Percentiles rank a stretch among this genome's conserved stretches.
Evolutionary conservation across 2,888 invertebrate genomes (phyloP).

Genomic region (Cephus nigrinus): DNA sequence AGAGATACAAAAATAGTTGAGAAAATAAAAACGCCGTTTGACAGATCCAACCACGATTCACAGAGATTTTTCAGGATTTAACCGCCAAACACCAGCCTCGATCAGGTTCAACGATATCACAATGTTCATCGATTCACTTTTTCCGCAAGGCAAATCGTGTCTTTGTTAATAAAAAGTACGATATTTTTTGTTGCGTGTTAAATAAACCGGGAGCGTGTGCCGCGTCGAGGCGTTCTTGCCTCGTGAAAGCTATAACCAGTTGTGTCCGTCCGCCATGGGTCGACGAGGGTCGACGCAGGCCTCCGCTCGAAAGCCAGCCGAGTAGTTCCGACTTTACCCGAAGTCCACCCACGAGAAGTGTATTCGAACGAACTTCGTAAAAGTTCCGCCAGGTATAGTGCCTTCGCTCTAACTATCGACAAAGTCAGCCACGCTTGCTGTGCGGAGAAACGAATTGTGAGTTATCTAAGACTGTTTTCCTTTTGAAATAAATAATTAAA

Average conservation of each 20-base stretch:
- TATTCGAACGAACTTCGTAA: slow-evolving; percentile 20
- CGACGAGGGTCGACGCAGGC: slow-evolving; percentile 53
- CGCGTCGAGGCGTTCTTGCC: slow-evolving; percentile 44
- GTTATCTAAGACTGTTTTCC: not conserved
- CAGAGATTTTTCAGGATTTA: not conserved
- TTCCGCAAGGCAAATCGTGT: not conserved
- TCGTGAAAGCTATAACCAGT: slow-evolving; percentile 60
- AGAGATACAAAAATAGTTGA: not conserved
- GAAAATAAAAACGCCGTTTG: not conserved
- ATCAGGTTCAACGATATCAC: not conserved
- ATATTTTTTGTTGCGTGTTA: slow-evolving; percentile 1
- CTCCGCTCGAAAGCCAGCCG: slow-evolving; percentile 43
- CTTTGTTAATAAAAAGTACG: not conserved
- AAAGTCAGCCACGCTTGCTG: not conserved
- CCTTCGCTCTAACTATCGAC: not conserved
- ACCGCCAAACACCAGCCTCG: not conserved
- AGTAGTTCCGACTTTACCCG: slow-evolving; percentile 28
- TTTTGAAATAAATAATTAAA: not conserved
- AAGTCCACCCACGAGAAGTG: slow-evolving; percentile 43
- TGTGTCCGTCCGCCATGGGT: slow-evolving; percentile 60
- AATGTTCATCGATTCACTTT: not conserved
- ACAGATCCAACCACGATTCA: not conserved
- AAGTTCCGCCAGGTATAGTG: not conserved
- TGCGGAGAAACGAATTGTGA: not conserved
- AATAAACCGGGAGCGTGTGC: slow-evolving; percentile 16